Evolutionary conservation across 2,797 vertebrate genomes (phyloP), one percentile per base, ranked within the genome.

Genomic region (Smutsia temminckii): DNA sequence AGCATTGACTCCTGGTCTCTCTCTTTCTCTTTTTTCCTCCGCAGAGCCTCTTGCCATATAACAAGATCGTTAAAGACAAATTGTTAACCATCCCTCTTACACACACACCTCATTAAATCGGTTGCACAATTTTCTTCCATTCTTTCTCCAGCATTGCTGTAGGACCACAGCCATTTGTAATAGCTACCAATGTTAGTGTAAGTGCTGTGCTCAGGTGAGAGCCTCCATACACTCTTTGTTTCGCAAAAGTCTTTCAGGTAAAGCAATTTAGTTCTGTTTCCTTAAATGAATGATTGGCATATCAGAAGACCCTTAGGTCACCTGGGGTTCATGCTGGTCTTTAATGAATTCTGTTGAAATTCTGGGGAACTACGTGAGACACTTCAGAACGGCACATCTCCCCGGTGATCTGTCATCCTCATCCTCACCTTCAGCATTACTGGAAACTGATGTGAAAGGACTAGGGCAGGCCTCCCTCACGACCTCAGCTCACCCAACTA

Each of bases 91-190:
- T 96, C 89, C 51, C 71, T 92, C 97, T 96, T 75, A 77, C 92
- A 92, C 97, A 96, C 95, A 97, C 89, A 97, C 96, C 95, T 97
- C 97, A 93, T 97, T 97, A 97, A 96, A 96, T 34, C 94, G 96
- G 93, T 97, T 98, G 96, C 96, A 97, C 98, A 97, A 97, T 96
- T 96, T 97, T 96, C 95, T 97, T 96, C 96, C 94, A 96, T 95
- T 97, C 89, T 97, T 98, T 98, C 97, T 98, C 92, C 93, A 59
- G 97, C 94, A 96, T 86, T 95, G 94, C 88, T 97, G 84, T 84
- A 97, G 93, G 93, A 98, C 98, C 89, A 96, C 80, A 97, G 96
- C 90, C 95, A 97, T 87, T 83, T 49, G 11, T 95, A 97, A 97
- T 87, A 96, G 93, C 46, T 92, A 78, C 91, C 94, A 86, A 72